These are phyloP conservation scores for Acanthosepion lycidas DNA, from an alignment of 2,888 invertebrate genomes.

Conservation along the genomic window DNA sequence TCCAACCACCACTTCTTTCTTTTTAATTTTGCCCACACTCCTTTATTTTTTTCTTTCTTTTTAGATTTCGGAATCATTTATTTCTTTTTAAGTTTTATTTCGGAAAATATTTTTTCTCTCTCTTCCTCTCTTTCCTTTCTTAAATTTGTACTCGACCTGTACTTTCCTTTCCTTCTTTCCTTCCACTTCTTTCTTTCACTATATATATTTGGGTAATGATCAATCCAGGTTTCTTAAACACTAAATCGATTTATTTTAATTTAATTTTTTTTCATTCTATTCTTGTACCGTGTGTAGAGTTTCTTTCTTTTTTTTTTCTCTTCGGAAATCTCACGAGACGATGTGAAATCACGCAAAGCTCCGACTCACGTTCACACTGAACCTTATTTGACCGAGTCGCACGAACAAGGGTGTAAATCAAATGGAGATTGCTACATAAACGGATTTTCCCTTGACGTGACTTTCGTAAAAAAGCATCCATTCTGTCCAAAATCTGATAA, in stretches of 20 bases:
- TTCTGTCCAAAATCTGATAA: background rate
- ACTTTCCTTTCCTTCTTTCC: too few relatives aligned
- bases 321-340: background rate
- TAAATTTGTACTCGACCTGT: too few relatives aligned
- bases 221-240: background rate
- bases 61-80: too few relatives aligned
- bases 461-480: background rate
- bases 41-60: too few relatives aligned
- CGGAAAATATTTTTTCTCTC: background rate
- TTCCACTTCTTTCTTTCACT: too few relatives aligned
- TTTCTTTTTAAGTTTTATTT: too few relatives aligned
- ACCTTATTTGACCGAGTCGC: background rate
- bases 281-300: too few relatives aligned
- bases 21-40: too few relatives aligned
- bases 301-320: too few relatives aligned
- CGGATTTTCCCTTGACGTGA: background rate
- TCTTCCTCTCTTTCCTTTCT: background rate
- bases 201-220: background rate
- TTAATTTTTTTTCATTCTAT: too few relatives aligned
- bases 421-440: constrained; percentile 5
- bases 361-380: background rate
- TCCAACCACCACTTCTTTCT: too few relatives aligned
- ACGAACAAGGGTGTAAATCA: background rate
- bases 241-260: background rate
- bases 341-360: background rate